phyloP scores from a whole-genome alignment of 2,888 invertebrate species.

The Muscina levida region DNA sequence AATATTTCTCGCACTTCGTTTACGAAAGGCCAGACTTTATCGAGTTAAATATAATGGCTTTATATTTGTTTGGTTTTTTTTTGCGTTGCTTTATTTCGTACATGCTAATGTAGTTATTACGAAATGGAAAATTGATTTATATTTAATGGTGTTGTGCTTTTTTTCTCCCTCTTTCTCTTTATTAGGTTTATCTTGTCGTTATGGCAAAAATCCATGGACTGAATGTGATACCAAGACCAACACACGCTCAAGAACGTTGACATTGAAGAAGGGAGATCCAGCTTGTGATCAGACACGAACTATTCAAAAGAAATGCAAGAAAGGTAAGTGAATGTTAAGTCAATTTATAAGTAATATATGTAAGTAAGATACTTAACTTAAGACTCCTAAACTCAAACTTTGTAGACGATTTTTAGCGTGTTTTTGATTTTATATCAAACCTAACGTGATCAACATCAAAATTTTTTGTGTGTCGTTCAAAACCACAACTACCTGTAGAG shows the following conservation, averaged over 20 bases:
- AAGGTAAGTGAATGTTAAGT: too few relatives aligned
- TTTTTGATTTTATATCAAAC: too few relatives aligned
- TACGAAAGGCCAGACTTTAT: constrained; percentile 1
- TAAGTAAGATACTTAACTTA: too few relatives aligned
- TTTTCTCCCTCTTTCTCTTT: constrained; percentile 28
- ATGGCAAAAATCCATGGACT: constrained; percentile 92
- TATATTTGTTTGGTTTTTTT: too few relatives aligned
- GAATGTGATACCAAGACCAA: constrained; percentile 93
- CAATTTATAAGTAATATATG: too few relatives aligned
- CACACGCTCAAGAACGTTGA: constrained; percentile 89
- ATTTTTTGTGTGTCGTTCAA: too few relatives aligned
- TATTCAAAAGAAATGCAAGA: constrained; percentile 95
- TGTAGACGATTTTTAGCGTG: too few relatives aligned
- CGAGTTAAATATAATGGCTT: not conserved
- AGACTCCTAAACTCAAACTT: too few relatives aligned
- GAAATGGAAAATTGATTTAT: not conserved
- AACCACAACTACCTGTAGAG: too few relatives aligned
- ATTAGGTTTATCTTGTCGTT: constrained; percentile 86
- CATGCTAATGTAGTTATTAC: not conserved
- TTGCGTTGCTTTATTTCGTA: not conserved
- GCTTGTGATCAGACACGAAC: constrained; percentile 91
- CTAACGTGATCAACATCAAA: too few relatives aligned
- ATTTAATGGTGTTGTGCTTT: constrained; percentile 5
- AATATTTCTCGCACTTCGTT: too few relatives aligned
- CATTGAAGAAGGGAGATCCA: constrained; percentile 91